A percentile compares a stretch with the other conserved stretches of the same genome.
Evolutionary conservation across 2,888 invertebrate species (phyloP).

Genomic region (Polylopha cassiicola): DNA sequence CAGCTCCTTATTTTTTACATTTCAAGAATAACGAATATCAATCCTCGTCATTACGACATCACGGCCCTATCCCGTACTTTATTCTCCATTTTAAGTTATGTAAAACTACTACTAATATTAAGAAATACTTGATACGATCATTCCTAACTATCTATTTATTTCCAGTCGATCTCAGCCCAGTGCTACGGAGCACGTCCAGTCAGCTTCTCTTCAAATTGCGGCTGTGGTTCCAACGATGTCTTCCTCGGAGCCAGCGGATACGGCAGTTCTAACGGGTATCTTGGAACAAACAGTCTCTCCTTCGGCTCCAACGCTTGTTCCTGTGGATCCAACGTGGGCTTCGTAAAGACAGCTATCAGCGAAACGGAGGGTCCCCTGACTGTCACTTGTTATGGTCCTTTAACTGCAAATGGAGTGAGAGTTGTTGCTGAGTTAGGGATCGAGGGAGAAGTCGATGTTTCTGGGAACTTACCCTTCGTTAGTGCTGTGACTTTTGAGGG

Average conservation of each 20-base stretch:
- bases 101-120: too few relatives aligned
- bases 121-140: background rate
- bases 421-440: constrained; percentile 17
- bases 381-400: constrained; percentile 16
- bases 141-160: background rate
- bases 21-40: too few relatives aligned
- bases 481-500: constrained; percentile 41
- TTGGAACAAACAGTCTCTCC: background rate
- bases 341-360: constrained; percentile 9
- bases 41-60: too few relatives aligned
- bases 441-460: constrained; percentile 15
- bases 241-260: constrained; percentile 8
- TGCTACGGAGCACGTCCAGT: background rate
- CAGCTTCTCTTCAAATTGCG: background rate
- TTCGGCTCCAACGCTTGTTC: background rate
- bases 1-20: too few relatives aligned
- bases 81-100: too few relatives aligned
- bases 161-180: background rate
- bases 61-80: too few relatives aligned
- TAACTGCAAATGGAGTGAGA: constrained; percentile 7
- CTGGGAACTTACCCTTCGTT: constrained; percentile 30
- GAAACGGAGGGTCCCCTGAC: constrained; percentile 15
- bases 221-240: constrained; percentile 8
- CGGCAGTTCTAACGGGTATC: constrained; percentile 1
- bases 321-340: constrained; percentile 5